Base-by-base conservation (phyloP, 2,113 vertebrate species). In the Toxostoma redivivum region DNA sequence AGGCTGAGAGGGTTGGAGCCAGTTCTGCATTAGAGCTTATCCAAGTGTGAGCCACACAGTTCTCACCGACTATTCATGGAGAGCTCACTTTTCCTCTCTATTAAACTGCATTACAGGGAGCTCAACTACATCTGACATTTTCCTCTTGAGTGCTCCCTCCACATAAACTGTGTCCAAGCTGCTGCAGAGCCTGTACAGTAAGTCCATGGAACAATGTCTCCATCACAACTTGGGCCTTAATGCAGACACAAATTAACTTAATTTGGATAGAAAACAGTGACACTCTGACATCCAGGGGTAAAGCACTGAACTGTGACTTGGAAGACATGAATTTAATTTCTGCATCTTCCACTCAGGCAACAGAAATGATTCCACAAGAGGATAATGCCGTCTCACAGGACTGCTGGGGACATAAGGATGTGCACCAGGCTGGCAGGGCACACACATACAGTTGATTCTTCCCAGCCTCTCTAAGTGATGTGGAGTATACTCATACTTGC, bases 121-220 rank as follows among this genome's bases (percentile, higher is more conserved):
- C 84, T 91, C 61, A 95, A 91, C 44, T 38, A 42, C 61, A 85
- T 72, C 62, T 85, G 91, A 72, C 78, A 61, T 85, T 91, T 86
- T 64, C 84, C 81, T 81, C 21, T 23, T 13, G 21, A 87, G 86
- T 61, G 45, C 61, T 84, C 70, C 71, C 79, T 74, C n/a, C 81
- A 40, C 37, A 57, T 28, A 72, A 95, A 89, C 65, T 17, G 45
- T 44, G 21, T 62, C 88, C 76, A 38, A 69, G 65, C 73, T 84
- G 67, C 35, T 86, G 35, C 42, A 86, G 31, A 80, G 88, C 51
- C 60, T 20, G 45, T 31, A 27, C 5, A 4, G 7, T 25, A 65
- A 69, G 50, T 18, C 71, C 16, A 2, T n/a, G 71, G 74, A 93
- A 88, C 78, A 90, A 90, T 57, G 37, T 35, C 48, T 50, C 33